phyloP scores from a whole-genome alignment of 1,140 invertebrate species.

The Drosophila sproati region DNA sequence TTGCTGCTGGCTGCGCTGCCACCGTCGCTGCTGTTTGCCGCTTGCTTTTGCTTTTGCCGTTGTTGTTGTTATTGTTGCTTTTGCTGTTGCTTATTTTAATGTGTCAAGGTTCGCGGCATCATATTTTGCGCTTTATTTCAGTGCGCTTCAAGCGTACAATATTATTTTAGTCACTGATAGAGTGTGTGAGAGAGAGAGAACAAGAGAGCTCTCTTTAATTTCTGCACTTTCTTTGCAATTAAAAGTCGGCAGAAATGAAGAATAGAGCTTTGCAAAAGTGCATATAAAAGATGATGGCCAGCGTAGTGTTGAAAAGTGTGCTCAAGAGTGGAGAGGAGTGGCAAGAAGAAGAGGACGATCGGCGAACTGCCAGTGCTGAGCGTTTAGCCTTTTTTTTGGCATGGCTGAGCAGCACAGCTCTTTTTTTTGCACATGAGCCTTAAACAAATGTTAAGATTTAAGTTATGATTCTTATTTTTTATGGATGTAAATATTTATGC shows the following conservation, averaged over 20 bases:
- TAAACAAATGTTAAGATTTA: no score
- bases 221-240: no score
- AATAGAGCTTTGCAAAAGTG: no score
- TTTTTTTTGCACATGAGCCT: no score
- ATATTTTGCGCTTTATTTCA: constrained; percentile 79
- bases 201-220: background rate
- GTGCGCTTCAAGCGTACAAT: constrained; percentile 66
- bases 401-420: no score
- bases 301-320: no score
- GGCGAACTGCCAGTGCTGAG: no score
- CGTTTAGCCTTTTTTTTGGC: no score
- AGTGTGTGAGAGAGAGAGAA: constrained; percentile 7
- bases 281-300: no score
- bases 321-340: no score
- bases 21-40: background rate
- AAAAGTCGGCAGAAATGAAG: no score
- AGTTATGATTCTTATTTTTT: background rate
- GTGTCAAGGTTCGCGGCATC: constrained; percentile 82
- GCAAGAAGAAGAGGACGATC: no score
- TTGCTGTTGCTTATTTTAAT: constrained; percentile 75
- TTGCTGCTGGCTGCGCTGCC: background rate
- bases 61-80: background rate
- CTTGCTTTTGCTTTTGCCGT: background rate
- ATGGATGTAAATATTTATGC: background rate
- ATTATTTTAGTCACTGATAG: constrained; percentile 39